These are phyloP conservation scores for Cepaea nemoralis DNA, from an alignment of 1,140 invertebrate species.

Conservation along the genomic window DNA sequence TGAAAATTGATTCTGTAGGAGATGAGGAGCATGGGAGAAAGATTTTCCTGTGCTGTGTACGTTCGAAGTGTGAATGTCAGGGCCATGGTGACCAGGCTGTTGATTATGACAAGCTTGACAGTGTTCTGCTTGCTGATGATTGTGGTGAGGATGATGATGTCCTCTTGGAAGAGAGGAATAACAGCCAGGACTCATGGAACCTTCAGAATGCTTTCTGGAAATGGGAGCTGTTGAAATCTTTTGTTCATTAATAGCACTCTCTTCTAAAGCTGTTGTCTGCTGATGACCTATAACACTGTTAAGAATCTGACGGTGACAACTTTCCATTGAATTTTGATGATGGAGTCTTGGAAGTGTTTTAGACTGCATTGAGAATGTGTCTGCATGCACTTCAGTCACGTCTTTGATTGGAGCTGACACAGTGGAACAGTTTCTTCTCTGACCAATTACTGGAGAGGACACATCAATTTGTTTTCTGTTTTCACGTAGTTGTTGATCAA, in stretches of 20 bases:
- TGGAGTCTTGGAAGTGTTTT: conserved; percentile 20
- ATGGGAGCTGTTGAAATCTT: conserved; percentile 1
- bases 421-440: neutral
- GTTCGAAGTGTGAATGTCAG: neutral
- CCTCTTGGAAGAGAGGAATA: conserved; percentile 40
- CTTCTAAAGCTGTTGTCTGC: neutral
- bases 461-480: conserved; percentile 42
- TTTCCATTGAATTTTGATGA: neutral
- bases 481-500: conserved; percentile 38
- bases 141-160: neutral
- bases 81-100: neutral
- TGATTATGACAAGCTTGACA: conserved; percentile 1
- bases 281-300: neutral
- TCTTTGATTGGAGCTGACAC: neutral
- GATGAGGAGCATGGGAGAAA: conserved; percentile 18
- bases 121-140: neutral
- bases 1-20: neutral
- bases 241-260: neutral
- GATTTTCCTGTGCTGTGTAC: neutral
- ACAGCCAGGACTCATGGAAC: conserved; percentile 15
- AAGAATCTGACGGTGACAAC: neutral
- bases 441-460: conserved; percentile 24
- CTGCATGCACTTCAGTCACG: neutral
- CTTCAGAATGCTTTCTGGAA: conserved; percentile 38
- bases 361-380: neutral